Percentiles rank a stretch among this genome's conserved stretches.
Evolutionary conservation across 1,140 invertebrate species (phyloP).

Genomic region (Cheumatopsyche charites): DNA sequence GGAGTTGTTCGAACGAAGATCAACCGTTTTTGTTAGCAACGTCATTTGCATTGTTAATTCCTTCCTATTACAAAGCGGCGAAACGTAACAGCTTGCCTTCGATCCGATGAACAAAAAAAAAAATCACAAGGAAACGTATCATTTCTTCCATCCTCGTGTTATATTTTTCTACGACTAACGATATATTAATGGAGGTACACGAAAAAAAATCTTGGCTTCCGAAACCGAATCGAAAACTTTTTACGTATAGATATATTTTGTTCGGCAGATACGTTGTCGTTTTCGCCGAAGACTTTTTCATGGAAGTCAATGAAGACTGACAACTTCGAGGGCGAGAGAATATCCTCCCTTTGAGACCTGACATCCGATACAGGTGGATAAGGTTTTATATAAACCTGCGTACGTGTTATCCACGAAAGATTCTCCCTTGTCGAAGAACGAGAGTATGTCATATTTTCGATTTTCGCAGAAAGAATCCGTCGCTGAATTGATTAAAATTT

Average conservation of each 20-base stretch:
- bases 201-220: too few relatives aligned
- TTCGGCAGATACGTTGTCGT: neutral
- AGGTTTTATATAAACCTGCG: neutral
- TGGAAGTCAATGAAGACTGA: slow-evolving; percentile 8
- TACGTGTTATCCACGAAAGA: neutral
- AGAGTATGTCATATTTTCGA: too few relatives aligned
- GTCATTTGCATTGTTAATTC: slow-evolving; percentile 22
- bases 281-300: neutral
- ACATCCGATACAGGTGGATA: slow-evolving; percentile 15
- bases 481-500: too few relatives aligned
- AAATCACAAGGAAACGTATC: neutral
- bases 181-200: neutral
- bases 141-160: neutral
- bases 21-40: neutral
- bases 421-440: too few relatives aligned
- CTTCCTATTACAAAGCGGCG: neutral
- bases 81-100: slow-evolving; percentile 13
- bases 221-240: too few relatives aligned
- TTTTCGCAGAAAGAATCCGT: too few relatives aligned
- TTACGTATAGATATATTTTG: neutral
- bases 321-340: neutral
- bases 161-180: neutral
- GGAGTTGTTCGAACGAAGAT: neutral
- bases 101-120: neutral
- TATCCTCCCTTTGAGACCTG: slow-evolving; percentile 20